A percentile compares a stretch with the other conserved stretches of the same genome.
Conservation (phyloP, 2,888 invertebrate genomes). For the Spisula subtruncata region DNA sequence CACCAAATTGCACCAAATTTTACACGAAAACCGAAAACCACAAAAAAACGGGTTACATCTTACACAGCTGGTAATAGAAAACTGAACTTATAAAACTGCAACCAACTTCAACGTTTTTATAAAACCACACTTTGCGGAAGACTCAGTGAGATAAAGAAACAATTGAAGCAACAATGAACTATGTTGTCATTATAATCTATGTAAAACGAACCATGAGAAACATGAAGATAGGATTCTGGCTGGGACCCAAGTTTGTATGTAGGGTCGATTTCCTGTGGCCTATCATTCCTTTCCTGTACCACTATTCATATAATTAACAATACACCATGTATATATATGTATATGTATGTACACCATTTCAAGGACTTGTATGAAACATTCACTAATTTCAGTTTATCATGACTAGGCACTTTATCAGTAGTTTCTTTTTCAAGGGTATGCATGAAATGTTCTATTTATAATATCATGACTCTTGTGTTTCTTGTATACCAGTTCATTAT, state of each 20-base stretch:
- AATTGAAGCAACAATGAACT: neutral
- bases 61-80: neutral
- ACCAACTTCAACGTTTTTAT: neutral
- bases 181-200: neutral
- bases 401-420: too few species aligned
- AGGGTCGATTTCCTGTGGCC: conserved; percentile 40
- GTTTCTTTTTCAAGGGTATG: too few species aligned
- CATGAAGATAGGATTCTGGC: conserved; percentile 20
- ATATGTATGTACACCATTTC: neutral
- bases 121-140: neutral
- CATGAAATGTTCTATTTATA: too few species aligned
- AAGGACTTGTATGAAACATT: neutral
- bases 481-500: too few species aligned
- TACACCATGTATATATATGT: conserved; percentile 17
- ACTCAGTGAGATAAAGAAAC: neutral
- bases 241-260: conserved; percentile 25
- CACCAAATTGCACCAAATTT: neutral
- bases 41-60: neutral
- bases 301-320: conserved; percentile 19
- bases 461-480: too few species aligned
- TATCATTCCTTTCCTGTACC: conserved; percentile 34
- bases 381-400: too few species aligned
- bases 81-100: conserved; percentile 12
- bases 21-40: neutral
- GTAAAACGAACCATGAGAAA: neutral